Percentiles rank a stretch among this genome's conserved stretches.
phyloP scores from a whole-genome alignment of 2,113 vertebrate genomes.

The Phylloscopus trochiloides region DNA sequence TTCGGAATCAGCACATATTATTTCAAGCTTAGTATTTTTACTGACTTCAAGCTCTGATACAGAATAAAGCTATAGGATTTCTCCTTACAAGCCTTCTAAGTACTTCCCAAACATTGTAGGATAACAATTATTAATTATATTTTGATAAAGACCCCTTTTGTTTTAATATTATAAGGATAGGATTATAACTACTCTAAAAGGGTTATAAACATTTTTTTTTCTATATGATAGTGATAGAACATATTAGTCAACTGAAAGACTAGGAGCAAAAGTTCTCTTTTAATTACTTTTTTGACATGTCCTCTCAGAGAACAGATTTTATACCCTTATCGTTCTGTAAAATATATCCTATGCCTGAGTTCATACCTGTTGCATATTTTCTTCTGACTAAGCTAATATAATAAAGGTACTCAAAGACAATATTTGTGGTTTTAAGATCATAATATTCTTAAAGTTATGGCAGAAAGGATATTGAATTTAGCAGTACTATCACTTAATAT shows the following conservation, averaged over 20 bases:
- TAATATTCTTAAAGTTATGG: background rate
- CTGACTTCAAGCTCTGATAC: background rate
- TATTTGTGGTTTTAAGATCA: background rate
- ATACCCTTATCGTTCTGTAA: background rate
- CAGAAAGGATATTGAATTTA: background rate
- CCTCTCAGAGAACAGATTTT: background rate
- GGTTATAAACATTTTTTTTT: background rate
- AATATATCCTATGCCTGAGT: background rate
- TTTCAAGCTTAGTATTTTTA: background rate
- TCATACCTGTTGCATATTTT: background rate
- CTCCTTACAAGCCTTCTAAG: background rate
- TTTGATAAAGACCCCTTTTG: background rate
- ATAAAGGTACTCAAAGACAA: background rate
- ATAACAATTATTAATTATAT: background rate
- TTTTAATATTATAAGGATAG: background rate
- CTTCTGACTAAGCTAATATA: background rate
- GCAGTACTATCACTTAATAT: background rate
- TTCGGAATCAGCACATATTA: background rate
- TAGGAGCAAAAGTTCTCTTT: background rate
- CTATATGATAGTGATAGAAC: fast-evolving
- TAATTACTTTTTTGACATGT: background rate
- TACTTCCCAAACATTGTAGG: background rate
- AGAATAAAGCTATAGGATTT: background rate
- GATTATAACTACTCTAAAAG: background rate
- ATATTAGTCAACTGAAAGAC: background rate